A percentile compares a stretch with the other conserved stretches of the same genome.
These are phyloP conservation scores for Troides helena DNA, from an alignment of 2,888 invertebrate species.

Conservation along the genomic window DNA sequence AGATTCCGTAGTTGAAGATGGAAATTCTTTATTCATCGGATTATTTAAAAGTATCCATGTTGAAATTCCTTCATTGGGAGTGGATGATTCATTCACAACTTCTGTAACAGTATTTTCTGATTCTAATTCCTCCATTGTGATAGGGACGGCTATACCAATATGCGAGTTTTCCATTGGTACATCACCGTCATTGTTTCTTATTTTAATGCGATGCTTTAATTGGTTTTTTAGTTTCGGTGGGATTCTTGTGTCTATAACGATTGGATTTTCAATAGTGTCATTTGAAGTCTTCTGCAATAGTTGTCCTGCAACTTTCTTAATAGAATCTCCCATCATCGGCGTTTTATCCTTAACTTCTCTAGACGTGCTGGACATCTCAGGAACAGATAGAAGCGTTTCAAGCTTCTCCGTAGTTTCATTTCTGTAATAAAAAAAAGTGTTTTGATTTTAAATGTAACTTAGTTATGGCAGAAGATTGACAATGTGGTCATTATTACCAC, in stretches of 20 bases:
- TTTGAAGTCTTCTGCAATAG: conserved; percentile 71
- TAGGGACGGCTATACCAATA: conserved; percentile 84
- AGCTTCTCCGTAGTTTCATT: conserved; percentile 15
- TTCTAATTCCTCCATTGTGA: conserved; percentile 82
- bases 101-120: conserved; percentile 71
- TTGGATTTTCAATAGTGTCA: conserved; percentile 54
- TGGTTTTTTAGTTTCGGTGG: conserved; percentile 82
- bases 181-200: conserved; percentile 60
- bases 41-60: conserved; percentile 87
- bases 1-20: conserved; percentile 54
- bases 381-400: conserved; percentile 31
- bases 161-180: conserved; percentile 76
- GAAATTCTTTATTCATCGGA: conserved; percentile 56
- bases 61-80: conserved; percentile 84
- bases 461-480: background rate
- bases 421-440: conserved; percentile 22
- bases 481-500: background rate
- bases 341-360: conserved; percentile 55
- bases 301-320: conserved; percentile 80
- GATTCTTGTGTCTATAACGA: conserved; percentile 81
- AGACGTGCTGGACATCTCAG: conserved; percentile 44
- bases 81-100: conserved; percentile 65
- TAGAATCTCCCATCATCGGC: conserved; percentile 77
- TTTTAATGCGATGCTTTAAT: conserved; percentile 68
- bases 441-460: background rate